Evolutionary conservation across 35 echinoderm and acorn worm species (phyloP), one percentile per base, ranked within the genome.

Genomic region (Nesometra sesokonis): DNA sequence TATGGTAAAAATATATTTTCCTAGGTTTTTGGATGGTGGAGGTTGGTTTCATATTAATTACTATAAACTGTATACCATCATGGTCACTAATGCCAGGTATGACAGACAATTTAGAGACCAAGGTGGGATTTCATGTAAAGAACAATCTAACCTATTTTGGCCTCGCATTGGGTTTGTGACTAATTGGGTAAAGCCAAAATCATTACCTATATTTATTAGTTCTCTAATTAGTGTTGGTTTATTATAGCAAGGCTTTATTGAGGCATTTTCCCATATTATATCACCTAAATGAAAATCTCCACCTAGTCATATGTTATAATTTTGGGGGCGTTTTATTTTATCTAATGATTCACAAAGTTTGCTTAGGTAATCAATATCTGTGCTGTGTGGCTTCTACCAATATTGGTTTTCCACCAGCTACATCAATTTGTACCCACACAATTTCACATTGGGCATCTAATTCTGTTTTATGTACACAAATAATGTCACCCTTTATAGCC

Each of bases 81-180:
- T 90, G 83, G 35, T 90, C 84, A 86, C 83, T 85, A 32, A 90
- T 85, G 9, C 89, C 83, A 39, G 77, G 35, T 38, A 32, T 17
- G 21, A 43, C 57, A 13, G 19, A 47, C 35, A 27, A 31, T 21
- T 81, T 86, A 17, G 29, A 79, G 17, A 88, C 37, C 4, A 88
- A 32, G n/a, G 76, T 15, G 13, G 86, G n/a, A 36, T n/a, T 88
- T 80, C 8, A 5, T 78, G 77, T 78, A 32, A 78, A 78, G 77
- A 78, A 30, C 27, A 78, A 23, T 78, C 36, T n/a, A 30, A 46
- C 0, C 23, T 79, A 17, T 80, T 88, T 5, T 40, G 5, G 4
- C 31, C 35, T n/a, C 86, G 17, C 5, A 77, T 88, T 1, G 76
- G 32, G 37, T 86, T 35, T 27, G 46, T 77, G 17, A 77, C 85